These are phyloP conservation scores for Halichoeres trimaculatus DNA, from an alignment of 2,113 vertebrate species.

Conservation along the genomic window DNA sequence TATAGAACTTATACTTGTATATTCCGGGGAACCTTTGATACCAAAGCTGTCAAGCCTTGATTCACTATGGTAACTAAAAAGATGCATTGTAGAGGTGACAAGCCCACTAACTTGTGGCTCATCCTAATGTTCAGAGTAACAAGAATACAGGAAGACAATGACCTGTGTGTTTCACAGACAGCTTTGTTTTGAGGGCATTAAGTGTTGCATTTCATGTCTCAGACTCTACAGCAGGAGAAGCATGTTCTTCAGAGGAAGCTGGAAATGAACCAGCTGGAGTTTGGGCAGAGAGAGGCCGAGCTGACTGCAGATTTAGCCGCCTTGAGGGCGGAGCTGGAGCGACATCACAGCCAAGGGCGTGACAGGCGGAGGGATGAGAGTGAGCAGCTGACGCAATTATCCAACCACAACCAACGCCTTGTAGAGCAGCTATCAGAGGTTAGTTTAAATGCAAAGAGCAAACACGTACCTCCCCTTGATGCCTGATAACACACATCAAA, in stretches of 20 bases:
- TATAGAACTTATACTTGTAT: too few species aligned
- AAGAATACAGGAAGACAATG: background rate
- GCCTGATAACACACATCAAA: background rate
- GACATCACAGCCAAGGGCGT: conserved; percentile 72
- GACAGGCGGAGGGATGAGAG: conserved; percentile 78
- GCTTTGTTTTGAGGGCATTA: background rate
- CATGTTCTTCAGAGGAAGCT: conserved; percentile 78
- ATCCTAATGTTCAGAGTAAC: background rate
- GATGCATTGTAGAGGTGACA: background rate
- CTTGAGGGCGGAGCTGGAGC: conserved; percentile 74
- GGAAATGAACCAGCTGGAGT: conserved; percentile 77
- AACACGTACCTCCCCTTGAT: background rate
- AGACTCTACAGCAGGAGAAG: conserved; percentile 82
- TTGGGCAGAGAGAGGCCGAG: conserved; percentile 79
- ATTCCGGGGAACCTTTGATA: too few species aligned
- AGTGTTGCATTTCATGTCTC: conserved; percentile 22
- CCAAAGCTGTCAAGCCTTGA: too few species aligned
- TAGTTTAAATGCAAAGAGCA: conserved; percentile 7
- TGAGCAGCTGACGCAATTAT: conserved; percentile 80
- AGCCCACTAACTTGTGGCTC: background rate
- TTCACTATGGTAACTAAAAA: background rate
- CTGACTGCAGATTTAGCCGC: conserved; percentile 72
- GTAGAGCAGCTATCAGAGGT: conserved; percentile 87
- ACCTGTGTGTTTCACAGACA: background rate
- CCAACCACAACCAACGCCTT: conserved; percentile 84